Base-by-base conservation (phyloP, 2,113 vertebrate genomes). In the Craseonycteris thonglongyai region DNA sequence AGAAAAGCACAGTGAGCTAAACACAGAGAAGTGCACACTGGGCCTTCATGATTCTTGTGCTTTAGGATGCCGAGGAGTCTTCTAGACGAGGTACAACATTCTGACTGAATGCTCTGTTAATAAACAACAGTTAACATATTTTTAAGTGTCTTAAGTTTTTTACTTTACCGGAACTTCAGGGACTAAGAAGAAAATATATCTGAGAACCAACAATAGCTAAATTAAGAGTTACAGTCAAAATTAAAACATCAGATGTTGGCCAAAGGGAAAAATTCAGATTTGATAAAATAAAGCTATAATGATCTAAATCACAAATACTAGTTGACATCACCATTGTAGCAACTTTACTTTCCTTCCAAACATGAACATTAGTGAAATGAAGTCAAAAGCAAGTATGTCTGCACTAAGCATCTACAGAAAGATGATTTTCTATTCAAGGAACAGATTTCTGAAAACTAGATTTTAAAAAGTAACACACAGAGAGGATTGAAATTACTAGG, bases 1-100 rank as follows among this genome's bases (percentile, higher is more conserved):
- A 78, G 94, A 45, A 94, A 65, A 80, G 15, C 54, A 63, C 47
- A 80, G 96, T 97, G 97, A 97, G 96, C 88, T 96, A 91, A 81
- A 95, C 63, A 56, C 45, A 95, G 45, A 75, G 42, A 92, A 28
- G 33, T 35, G 82, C n/a, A 88, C 28, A 21, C 76, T 85, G 49
- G 80, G 61, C 35, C n/a, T 90, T 96, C 56, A 95, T 42, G 88
- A 95, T 91, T 80, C 79, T 75, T 93, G 95, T 30, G 82, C 65
- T 88, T 81, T 68, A 94, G 30, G 89, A 72, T 19, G 8, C 45
- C 14, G n/a, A 14, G 24, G 33, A 49, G 24, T 58, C 40, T 71
- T 82, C 68, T 19, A 28, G 10, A 42, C 13, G 10, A 90, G 54
- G 51, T 7, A 33, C 11, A 61, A 35, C 47, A 79, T 68, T 85